Conservation (phyloP, 30 jellyfish, hydroid and myxozoan genomes). For the Cassiopea xamachana region DNA sequence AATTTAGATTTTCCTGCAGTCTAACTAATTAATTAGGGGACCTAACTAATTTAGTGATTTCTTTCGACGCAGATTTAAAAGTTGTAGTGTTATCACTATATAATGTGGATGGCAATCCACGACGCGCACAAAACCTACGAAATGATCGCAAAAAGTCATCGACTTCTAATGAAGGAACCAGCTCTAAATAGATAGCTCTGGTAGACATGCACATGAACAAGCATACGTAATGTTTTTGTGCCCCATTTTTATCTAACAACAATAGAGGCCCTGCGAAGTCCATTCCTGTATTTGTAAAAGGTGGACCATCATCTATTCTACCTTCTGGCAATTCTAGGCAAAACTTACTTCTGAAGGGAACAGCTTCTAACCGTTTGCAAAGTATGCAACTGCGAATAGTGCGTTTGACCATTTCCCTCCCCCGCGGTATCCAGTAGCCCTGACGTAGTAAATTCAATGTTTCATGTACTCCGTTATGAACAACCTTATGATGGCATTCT, state of each 20-base stretch:
- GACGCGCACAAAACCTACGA: constrained; percentile 54
- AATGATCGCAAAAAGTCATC: constrained; percentile 65
- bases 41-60: constrained; percentile 14
- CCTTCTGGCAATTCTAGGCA: constrained; percentile 38
- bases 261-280: constrained; percentile 64
- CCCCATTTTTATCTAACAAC: constrained; percentile 4
- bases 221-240: constrained; percentile 46
- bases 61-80: constrained; percentile 52
- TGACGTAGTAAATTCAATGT: constrained; percentile 59
- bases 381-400: constrained; percentile 30
- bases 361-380: constrained; percentile 58
- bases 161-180: constrained; percentile 44
- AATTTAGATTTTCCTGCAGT: constrained; percentile 2
- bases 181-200: constrained; percentile 60
- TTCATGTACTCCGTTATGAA: constrained; percentile 58
- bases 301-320: constrained; percentile 69
- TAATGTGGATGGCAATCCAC: constrained; percentile 67
- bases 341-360: constrained; percentile 50
- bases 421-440: constrained; percentile 69
- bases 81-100: constrained; percentile 57
- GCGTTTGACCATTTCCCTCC: constrained; percentile 69
- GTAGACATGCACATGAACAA: constrained; percentile 61
- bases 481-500: constrained; percentile 61
- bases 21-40: constrained; percentile 10
- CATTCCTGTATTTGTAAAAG: constrained; percentile 55